These are phyloP conservation scores for Drosophila bocki DNA, from an alignment of 1,140 invertebrate genomes.

Conservation along the genomic window DNA sequence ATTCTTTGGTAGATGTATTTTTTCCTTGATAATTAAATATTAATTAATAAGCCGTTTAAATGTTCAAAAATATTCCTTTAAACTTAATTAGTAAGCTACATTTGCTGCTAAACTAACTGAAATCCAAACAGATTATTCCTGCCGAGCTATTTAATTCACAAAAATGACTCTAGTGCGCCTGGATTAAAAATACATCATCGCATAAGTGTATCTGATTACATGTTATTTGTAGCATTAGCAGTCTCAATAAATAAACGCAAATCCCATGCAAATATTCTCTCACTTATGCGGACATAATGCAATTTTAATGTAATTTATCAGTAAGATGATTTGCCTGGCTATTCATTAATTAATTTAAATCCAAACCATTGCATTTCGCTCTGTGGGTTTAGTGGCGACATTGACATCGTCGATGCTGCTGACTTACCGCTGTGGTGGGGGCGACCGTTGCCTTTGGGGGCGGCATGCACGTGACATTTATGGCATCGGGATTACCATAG, in stretches of 20 bases:
- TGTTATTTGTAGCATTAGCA: constrained; percentile 36
- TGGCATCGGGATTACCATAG: constrained; percentile 76
- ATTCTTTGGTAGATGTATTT: too few relatives aligned
- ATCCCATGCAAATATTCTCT: constrained; percentile 36
- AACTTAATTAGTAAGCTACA: background rate
- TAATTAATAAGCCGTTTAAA: background rate
- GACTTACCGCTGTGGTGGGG: constrained; percentile 71
- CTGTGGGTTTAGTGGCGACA: constrained; percentile 22
- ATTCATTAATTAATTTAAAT: constrained; percentile 67
- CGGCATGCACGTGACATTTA: constrained; percentile 65
- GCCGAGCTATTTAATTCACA: constrained; percentile 6
- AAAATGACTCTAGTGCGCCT: constrained; percentile 13
- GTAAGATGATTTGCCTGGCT: constrained; percentile 44
- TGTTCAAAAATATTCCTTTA: too few relatives aligned
- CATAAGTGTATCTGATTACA: constrained; percentile 34
- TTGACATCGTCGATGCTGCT: constrained; percentile 13
- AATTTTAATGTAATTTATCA: constrained; percentile 62
- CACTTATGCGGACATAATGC: constrained; percentile 47
- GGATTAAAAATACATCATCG: constrained; percentile 40
- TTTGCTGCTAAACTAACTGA: background rate
- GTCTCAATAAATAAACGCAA: constrained; percentile 44
- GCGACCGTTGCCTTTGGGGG: constrained; percentile 58
- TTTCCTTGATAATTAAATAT: background rate
- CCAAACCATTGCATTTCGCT: constrained; percentile 39
- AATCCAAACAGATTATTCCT: constrained; percentile 14